Conservation (phyloP, 2,797 vertebrate genomes). For the Darevskia nairensis region DNA sequence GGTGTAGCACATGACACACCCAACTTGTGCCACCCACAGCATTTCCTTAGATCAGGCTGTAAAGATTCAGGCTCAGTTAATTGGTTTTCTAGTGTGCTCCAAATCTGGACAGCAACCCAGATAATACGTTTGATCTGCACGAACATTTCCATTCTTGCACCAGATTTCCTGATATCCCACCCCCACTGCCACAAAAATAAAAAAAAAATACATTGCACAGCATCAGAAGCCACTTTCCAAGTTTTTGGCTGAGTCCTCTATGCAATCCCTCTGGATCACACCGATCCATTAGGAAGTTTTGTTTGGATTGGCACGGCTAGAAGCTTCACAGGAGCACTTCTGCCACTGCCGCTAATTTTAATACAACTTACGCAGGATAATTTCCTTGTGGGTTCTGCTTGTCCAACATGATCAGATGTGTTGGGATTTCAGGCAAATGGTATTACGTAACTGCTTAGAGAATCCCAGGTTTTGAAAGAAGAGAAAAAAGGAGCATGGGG, state of each 20-base stretch:
- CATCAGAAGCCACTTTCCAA: not conserved
- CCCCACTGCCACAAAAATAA: no score
- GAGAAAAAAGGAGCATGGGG: not conserved
- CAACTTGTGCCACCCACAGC: not conserved
- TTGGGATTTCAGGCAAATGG: not conserved
- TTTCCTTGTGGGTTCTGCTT: not conserved
- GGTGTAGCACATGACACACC: not conserved
- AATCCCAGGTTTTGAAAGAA: not conserved
- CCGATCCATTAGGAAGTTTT: not conserved
- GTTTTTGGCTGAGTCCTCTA: not conserved
- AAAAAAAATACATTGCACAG: not conserved
- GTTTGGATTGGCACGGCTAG: not conserved
- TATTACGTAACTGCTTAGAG: not conserved
- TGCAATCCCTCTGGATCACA: not conserved
- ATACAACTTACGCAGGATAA: not conserved
- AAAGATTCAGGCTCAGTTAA: not conserved
- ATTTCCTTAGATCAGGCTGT: not conserved
- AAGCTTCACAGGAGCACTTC: not conserved
- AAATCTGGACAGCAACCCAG: not conserved
- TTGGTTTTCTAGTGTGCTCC: not conserved
- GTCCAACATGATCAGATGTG: not conserved
- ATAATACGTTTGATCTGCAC: not conserved
- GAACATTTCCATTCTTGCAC: not conserved
- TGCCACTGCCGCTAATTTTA: not conserved
- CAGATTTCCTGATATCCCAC: not conserved